Evolutionary conservation across 2,888 invertebrate species (phyloP), one percentile per base, ranked within the genome.

Genomic region (Acanthacorydalis orientalis): DNA sequence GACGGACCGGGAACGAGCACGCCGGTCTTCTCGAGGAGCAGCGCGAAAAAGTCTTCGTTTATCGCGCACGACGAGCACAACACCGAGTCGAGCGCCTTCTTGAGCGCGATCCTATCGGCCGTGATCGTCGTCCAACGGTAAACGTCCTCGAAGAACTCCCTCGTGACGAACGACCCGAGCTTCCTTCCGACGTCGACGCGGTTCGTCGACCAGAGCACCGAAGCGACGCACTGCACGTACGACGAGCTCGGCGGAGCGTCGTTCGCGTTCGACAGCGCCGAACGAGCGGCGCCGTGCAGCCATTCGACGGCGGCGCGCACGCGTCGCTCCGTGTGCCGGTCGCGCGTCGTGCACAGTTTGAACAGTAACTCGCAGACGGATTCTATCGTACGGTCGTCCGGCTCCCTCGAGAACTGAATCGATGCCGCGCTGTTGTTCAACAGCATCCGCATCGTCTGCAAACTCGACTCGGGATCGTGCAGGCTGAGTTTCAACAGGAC

Each of bases 51-150:
- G 52, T 81, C 79, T 0, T 88, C 83, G 54, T 81, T 76, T 32
- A 89, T 83, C 63, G 82, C 85, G 64, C 90, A 91, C 59, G 90
- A 73, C 4, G 90, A 82, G 63, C 91, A 92, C 44, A 92, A 65
- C 47, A 89, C 75, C 57, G 84, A 78, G 65, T 92, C 89, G n/a
- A 92, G 74, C 0, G 89, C 77, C 57, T 80, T 78, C 65, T 91
- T 91, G 45, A 91, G 68, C 1, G 83, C 77, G 47, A 81, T 78
- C 48, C 78, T 75, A 39, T 78, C 75, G 14, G 78, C 75, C 42
- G 86, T 69, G n/a, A 73, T 70, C 47, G 77, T 69, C 15, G 84
- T 79, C 83, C 91, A 88, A 46, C 78, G 74, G 62, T 82, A 85
- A 23, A 91, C 68, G 1, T 78, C 72, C 53, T 84, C 81, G 59